Evolutionary conservation across 1,140 invertebrate genomes (phyloP).

Genomic region (Dufourea novaeangliae): DNA sequence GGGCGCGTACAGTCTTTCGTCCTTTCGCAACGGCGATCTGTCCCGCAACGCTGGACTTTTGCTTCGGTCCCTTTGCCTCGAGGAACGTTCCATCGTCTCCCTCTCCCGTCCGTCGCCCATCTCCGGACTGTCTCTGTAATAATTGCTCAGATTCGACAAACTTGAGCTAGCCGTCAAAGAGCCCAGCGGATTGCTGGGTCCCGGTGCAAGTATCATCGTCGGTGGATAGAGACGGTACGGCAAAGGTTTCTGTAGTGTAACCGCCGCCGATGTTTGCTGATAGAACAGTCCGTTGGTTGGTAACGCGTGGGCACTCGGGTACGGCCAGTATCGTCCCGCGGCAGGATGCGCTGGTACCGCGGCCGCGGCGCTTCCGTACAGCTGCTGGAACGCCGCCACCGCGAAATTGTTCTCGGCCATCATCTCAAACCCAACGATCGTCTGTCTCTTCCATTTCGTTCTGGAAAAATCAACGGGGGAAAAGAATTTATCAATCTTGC

Average conservation of each 20-base stretch:
- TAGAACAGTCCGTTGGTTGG: constrained; percentile 90
- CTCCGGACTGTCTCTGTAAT: constrained; percentile 83
- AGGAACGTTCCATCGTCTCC: constrained; percentile 48
- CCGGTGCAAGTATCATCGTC: constrained; percentile 83
- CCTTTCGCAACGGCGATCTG: constrained; percentile 54
- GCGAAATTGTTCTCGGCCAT: constrained; percentile 98
- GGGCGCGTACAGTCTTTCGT: constrained; percentile 86
- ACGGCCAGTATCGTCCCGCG: constrained; percentile 84
- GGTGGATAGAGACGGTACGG: constrained; percentile 90
- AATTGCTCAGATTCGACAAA: constrained; percentile 84
- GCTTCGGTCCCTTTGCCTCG: constrained; percentile 53
- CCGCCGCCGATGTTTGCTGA: constrained; percentile 86
- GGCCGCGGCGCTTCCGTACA: constrained; percentile 86
- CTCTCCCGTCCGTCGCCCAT: constrained; percentile 76
- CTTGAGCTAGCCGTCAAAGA: constrained; percentile 84
- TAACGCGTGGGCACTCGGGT: constrained; percentile 83
- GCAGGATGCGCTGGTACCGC: constrained; percentile 83
- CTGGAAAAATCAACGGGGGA: constrained; percentile 86
- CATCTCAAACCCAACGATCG: constrained; percentile 97
- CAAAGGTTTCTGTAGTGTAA: constrained; percentile 93
- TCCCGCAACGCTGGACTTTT: constrained; percentile 51
- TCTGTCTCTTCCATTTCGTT: constrained; percentile 99
- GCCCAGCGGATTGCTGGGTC: constrained; percentile 83
- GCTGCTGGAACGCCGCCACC: constrained; percentile 96
- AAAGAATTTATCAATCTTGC: background rate